Evolutionary conservation across 2,113 vertebrate species (phyloP).

Genomic region (Oncorhynchus nerka): DNA sequence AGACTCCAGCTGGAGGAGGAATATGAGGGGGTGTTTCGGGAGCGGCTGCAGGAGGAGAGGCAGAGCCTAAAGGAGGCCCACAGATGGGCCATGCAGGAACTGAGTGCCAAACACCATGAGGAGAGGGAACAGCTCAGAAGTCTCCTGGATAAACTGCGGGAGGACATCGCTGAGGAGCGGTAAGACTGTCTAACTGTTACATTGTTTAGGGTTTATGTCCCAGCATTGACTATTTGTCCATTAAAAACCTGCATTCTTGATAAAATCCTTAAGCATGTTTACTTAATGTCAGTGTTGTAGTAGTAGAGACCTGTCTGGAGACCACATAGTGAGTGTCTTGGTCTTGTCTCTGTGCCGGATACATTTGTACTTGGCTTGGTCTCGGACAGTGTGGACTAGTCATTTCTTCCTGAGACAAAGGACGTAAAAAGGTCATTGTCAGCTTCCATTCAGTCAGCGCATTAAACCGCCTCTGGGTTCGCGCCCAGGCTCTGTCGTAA

Average conservation of each 20-base stretch:
- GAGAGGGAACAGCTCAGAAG: slow-evolving; percentile 76
- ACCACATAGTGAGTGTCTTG: too few species aligned
- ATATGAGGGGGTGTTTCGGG: slow-evolving; percentile 70
- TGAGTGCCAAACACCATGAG: slow-evolving; percentile 59
- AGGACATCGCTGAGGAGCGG: slow-evolving; percentile 82
- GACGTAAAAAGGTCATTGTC: too few species aligned
- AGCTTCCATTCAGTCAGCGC: too few species aligned
- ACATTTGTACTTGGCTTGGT: too few species aligned
- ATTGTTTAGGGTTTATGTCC: background rate
- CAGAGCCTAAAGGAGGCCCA: slow-evolving; percentile 65
- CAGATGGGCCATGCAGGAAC: slow-evolving; percentile 67
- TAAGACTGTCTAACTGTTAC: slow-evolving; percentile 61
- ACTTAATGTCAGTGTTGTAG: too few species aligned
- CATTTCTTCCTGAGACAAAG: too few species aligned
- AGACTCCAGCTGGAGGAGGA: slow-evolving; percentile 68
- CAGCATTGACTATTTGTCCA: background rate
- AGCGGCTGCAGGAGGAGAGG: slow-evolving; percentile 60
- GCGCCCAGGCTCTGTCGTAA: too few species aligned
- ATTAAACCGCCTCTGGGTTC: too few species aligned
- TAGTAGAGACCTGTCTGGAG: too few species aligned
- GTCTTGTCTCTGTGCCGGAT: too few species aligned
- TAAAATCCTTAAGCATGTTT: too few species aligned
- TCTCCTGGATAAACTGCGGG: slow-evolving; percentile 73
- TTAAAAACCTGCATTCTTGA: background rate
- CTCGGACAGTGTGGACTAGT: too few species aligned